phyloP scores from a whole-genome alignment of 2,797 vertebrate species.

The Fistularia tabacaria region DNA sequence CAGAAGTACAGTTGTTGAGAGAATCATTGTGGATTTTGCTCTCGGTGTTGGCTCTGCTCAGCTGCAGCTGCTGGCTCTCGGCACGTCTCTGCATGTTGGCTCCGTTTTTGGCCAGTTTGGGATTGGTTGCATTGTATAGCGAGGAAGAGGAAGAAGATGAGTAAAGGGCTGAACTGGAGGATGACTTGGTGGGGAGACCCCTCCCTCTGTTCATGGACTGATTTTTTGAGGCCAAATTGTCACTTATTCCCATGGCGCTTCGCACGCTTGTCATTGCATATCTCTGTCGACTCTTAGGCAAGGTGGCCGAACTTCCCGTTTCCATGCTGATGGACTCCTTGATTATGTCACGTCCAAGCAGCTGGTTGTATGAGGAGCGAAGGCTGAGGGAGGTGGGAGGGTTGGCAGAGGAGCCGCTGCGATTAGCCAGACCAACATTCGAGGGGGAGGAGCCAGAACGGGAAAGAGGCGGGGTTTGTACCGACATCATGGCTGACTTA shows the following conservation, averaged over 20 bases:
- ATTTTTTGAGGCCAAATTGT: conserved; percentile 68
- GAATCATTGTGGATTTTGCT: conserved; percentile 71
- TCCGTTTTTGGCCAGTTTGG: conserved; percentile 95
- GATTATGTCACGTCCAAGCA: conserved; percentile 85
- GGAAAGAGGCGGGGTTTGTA: conserved; percentile 86
- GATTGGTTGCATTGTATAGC: conserved; percentile 79
- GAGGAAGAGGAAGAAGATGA: conserved; percentile 84
- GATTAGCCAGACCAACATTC: conserved; percentile 82
- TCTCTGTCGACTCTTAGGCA: conserved; percentile 91
- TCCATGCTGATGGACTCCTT: conserved; percentile 77
- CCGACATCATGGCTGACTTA: conserved; percentile 78
- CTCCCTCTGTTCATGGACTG: conserved; percentile 55
- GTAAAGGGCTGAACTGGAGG: conserved; percentile 78
- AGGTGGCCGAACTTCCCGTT: conserved; percentile 78
- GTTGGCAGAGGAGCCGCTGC: conserved; percentile 70
- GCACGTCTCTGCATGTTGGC: conserved; percentile 95
- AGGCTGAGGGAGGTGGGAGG: conserved; percentile 91
- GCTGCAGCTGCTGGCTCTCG: conserved; percentile 88
- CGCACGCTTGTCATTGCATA: conserved; percentile 88
- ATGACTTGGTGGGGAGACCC: conserved; percentile 76
- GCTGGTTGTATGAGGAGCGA: conserved; percentile 92
- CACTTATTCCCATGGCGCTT: conserved; percentile 86
- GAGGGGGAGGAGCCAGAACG: conserved; percentile 80
- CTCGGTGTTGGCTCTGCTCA: conserved; percentile 80
- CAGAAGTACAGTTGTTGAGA: conserved; percentile 77